A percentile compares a stretch with the other conserved stretches of the same genome.
Conservation (phyloP, 2,113 vertebrate species). For the Sinocyclocheilus anophthalmus region DNA sequence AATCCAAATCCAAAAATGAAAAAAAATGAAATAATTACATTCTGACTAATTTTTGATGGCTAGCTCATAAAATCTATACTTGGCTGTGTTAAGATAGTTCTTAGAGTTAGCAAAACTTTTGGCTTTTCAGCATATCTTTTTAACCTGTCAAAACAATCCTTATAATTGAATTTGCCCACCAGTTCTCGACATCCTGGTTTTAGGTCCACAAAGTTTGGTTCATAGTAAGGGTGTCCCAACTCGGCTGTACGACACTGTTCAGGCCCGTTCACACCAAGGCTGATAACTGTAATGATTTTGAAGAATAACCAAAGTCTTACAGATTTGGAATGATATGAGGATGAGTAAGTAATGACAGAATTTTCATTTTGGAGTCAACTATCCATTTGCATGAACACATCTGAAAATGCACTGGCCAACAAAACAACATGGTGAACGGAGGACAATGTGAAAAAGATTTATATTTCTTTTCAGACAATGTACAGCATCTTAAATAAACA, state of each 20-base stretch:
- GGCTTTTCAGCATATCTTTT: not conserved
- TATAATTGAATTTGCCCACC: not conserved
- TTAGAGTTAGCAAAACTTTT: not conserved
- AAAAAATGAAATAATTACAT: not conserved
- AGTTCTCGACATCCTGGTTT: not conserved
- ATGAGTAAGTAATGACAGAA: not conserved
- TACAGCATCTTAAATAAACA: not conserved
- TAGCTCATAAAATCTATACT: not conserved
- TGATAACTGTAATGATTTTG: too few relatives aligned
- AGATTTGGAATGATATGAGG: not conserved
- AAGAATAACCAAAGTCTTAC: too few relatives aligned
- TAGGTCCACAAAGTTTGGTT: not conserved
- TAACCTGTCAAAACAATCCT: not conserved
- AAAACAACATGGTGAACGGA: too few relatives aligned
- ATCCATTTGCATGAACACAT: not conserved
- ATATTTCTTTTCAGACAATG: too few relatives aligned
- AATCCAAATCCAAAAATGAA: not conserved
- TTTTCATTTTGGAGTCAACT: not conserved
- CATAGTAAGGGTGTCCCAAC: not conserved
- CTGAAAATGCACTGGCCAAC: not conserved
- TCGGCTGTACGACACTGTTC: not conserved
- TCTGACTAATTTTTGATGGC: constrained; percentile 1
- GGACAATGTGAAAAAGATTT: too few relatives aligned
- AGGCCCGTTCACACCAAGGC: too few relatives aligned
- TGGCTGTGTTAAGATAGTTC: constrained; percentile 8